phyloP scores from a whole-genome alignment of 2,113 vertebrate genomes.

The Calypte anna region DNA sequence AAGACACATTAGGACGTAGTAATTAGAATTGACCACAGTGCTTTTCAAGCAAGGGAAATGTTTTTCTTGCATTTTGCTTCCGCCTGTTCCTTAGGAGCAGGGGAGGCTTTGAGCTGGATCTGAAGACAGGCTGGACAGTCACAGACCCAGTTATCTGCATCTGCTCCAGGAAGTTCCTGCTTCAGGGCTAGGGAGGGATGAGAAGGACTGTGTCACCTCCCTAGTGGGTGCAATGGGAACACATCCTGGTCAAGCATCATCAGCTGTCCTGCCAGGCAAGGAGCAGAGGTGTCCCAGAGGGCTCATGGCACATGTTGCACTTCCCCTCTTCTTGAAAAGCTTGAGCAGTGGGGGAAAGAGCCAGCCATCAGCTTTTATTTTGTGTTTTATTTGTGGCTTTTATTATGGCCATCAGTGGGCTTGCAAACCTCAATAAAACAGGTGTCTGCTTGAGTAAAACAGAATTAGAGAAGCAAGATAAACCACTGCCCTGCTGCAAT shows the following conservation, averaged over 20 bases:
- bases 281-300: neutral
- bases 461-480: neutral
- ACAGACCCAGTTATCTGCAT: neutral
- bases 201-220: neutral
- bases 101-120: neutral
- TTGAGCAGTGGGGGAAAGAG: neutral
- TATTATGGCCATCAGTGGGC: neutral
- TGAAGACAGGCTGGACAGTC: neutral
- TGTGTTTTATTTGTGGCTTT: neutral
- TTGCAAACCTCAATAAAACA: neutral
- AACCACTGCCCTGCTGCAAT: neutral
- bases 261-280: neutral
- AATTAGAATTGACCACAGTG: neutral
- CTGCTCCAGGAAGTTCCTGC: neutral
- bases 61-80: neutral
- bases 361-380: neutral
- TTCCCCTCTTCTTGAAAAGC: neutral
- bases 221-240: neutral
- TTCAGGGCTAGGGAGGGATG: neutral
- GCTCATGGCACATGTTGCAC: neutral
- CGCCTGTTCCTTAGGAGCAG: neutral
- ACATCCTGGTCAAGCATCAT: neutral
- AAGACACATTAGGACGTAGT: neutral
- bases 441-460: neutral
- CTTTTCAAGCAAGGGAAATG: neutral